A percentile compares a stretch with the other conserved stretches of the same genome.
Evolutionary conservation across 2,888 invertebrate species (phyloP).

Genomic region (Lordiphosa fenestrarum): DNA sequence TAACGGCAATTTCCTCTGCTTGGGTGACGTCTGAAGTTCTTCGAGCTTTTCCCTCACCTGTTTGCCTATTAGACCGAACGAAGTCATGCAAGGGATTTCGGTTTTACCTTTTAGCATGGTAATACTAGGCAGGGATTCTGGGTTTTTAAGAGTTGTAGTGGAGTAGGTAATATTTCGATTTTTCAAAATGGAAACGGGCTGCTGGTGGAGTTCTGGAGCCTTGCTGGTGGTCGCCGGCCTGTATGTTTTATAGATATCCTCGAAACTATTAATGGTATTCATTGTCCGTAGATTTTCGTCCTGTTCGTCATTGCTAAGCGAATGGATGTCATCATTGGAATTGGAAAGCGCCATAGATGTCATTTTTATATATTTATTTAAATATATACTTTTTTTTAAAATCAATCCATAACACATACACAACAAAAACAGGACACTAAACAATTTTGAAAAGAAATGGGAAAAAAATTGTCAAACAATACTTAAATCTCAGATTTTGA

Average conservation of each 20-base stretch:
- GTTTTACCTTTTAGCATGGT: background rate
- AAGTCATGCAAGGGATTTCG: no score
- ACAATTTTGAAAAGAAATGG: constrained; percentile 1
- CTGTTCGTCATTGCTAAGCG: constrained; percentile 10
- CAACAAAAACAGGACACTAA: background rate
- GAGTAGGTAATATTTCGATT: background rate
- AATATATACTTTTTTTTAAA: background rate
- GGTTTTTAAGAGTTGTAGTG: background rate
- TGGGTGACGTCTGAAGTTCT: background rate
- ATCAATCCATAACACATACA: constrained; percentile 5
- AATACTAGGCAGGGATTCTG: no score
- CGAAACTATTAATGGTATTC: constrained; percentile 15
- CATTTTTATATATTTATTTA: background rate
- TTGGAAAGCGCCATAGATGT: constrained; percentile 13
- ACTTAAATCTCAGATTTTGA: background rate
- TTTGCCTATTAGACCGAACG: background rate
- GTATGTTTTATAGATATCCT: constrained; percentile 25
- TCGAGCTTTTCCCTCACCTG: background rate
- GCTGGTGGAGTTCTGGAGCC: background rate
- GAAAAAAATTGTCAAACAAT: background rate
- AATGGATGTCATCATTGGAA: constrained; percentile 4
- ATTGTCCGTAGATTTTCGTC: constrained; percentile 5
- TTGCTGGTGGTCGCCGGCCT: background rate
- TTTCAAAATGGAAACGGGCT: constrained; percentile 16
- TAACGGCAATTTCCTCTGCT: background rate